A percentile compares a stretch with the other conserved stretches of the same genome.
phyloP scores from a whole-genome alignment of 2,888 invertebrate species.

The Elmis aenea region DNA sequence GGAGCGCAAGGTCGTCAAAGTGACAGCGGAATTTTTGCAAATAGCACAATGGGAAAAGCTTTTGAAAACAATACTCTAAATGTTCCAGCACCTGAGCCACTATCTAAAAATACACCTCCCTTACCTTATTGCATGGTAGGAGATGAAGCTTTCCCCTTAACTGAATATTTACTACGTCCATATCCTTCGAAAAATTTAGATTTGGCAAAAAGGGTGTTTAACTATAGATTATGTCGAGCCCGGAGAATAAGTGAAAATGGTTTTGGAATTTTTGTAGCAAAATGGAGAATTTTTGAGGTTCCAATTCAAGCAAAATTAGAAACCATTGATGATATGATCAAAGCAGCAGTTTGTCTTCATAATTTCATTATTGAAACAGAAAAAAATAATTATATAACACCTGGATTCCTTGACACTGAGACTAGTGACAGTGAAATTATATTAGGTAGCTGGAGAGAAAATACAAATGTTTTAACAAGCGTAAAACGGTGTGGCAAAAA shows the following conservation, averaged over 20 bases:
- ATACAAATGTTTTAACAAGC: no score
- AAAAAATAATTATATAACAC: no score
- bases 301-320: no score
- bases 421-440: no score
- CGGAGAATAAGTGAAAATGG: background rate
- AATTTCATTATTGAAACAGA: background rate
- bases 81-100: background rate
- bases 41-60: conserved; percentile 12
- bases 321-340: no score
- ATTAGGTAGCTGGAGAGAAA: no score
- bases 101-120: background rate
- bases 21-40: conserved; percentile 16
- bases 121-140: conserved; percentile 19
- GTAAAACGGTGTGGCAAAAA: no score
- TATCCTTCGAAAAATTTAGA: conserved; percentile 8
- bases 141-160: conserved; percentile 14
- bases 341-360: no score
- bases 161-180: conserved; percentile 7
- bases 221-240: conserved; percentile 2
- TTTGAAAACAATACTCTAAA: conserved; percentile 1
- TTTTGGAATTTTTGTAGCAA: background rate
- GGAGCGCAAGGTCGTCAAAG: conserved; percentile 13
- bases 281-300: background rate
- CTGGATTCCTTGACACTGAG: no score
- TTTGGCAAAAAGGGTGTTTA: background rate